Percentiles rank a stretch among this genome's conserved stretches.
Evolutionary conservation across 2,888 invertebrate species (phyloP).

Genomic region (Amaurobius ferox): DNA sequence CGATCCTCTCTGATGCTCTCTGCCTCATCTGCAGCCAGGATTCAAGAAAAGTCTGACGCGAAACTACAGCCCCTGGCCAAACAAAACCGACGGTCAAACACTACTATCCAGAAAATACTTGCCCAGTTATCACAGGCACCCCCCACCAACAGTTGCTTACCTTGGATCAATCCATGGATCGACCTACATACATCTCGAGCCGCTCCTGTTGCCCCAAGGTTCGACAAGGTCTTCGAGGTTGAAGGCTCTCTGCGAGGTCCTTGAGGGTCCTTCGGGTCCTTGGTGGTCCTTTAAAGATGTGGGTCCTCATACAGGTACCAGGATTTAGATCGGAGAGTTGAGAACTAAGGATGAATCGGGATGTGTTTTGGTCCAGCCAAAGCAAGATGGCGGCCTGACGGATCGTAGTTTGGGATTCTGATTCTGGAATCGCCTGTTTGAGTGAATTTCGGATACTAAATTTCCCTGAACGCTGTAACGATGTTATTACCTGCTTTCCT

Average conservation of each 20-base stretch:
- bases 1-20: conserved; percentile 38
- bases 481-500: conserved; percentile 20
- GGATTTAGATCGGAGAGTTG: conserved; percentile 19
- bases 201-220: conserved; percentile 4
- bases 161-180: conserved; percentile 5
- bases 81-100: background rate
- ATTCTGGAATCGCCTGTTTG: background rate
- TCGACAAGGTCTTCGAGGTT: conserved; percentile 28
- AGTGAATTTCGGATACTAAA: conserved; percentile 15
- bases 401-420: conserved; percentile 42
- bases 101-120: background rate
- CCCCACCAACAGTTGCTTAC: conserved; percentile 3
- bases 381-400: conserved; percentile 60
- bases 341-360: background rate
- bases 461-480: background rate
- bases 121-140: conserved; percentile 1
- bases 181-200: background rate
- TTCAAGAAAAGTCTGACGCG: conserved; percentile 14
- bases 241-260: background rate
- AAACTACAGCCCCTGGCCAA: background rate
- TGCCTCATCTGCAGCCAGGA: conserved; percentile 34
- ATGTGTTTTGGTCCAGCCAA: conserved; percentile 33
- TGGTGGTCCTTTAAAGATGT: conserved; percentile 8
- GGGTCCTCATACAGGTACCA: conserved; percentile 5
- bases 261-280: conserved; percentile 9